A percentile compares a stretch with the other conserved stretches of the same genome.
phyloP scores from a whole-genome alignment of 2,888 invertebrate species.

The Drosophila subsilvestris region DNA sequence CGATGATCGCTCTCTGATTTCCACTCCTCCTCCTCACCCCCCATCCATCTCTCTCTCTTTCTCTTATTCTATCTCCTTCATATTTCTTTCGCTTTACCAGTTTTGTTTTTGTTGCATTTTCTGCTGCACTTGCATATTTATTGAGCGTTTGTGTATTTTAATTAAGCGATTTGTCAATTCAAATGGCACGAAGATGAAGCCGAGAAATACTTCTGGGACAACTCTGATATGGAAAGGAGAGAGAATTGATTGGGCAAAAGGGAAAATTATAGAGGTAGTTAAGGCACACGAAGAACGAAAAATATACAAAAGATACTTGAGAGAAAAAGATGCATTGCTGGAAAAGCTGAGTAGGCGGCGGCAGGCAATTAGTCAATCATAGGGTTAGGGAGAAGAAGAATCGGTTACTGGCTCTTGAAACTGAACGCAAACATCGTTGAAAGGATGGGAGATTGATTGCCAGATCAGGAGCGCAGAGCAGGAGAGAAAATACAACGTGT shows the following conservation, averaged over 20 bases:
- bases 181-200: conserved; percentile 11
- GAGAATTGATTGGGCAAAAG: conserved; percentile 28
- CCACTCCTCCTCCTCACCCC: conserved; percentile 6
- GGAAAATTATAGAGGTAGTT: conserved; percentile 28
- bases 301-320: background rate
- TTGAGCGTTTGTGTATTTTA: conserved; percentile 76
- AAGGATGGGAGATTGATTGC: conserved; percentile 5
- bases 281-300: background rate
- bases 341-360: conserved; percentile 12
- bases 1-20: conserved; percentile 49
- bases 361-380: conserved; percentile 39
- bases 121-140: conserved; percentile 69
- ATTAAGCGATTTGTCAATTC: conserved; percentile 78
- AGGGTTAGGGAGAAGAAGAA: conserved; percentile 8
- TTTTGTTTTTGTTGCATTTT: conserved; percentile 22
- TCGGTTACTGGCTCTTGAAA: conserved; percentile 23
- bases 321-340: conserved; percentile 12
- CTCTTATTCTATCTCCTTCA: background rate
- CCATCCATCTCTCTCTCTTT: too few species aligned
- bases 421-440: conserved; percentile 1
- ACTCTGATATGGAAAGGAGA: conserved; percentile 1
- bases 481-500: background rate
- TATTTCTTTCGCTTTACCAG: conserved; percentile 13
- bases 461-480: background rate
- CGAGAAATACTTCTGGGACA: conserved; percentile 32